Base-by-base conservation (phyloP, 1,140 invertebrate species). In the Copidosoma floridanum region DNA sequence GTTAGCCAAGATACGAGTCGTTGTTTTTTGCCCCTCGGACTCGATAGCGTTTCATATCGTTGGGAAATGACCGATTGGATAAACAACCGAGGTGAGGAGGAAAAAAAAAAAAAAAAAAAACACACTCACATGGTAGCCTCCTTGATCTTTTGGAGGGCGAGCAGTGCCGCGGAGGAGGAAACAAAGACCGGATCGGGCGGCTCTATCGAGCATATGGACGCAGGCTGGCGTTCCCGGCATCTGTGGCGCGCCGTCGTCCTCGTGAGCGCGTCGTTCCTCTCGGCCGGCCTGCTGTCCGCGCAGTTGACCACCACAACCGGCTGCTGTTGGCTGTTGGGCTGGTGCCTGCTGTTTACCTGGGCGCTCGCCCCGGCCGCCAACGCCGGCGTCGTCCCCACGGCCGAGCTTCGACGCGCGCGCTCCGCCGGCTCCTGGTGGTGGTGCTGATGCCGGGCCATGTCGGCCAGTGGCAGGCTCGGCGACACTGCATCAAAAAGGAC, bases 131-230 rank as follows among this genome's bases (percentile, higher is more conserved):
- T 63, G 40, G 83, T 82, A 24, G 82, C 78, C 69, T 83, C 82
- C 66, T 83, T 83, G 78, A 83, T 82, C 77, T 80, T 80, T 61
- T 83, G 81, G 26, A 83, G 68, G 3, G 82, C 81, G 29, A 84
- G 73, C 20, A 84, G 73, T 7, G 82, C 75, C 21, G 81, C 80
- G 38, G 82, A 75, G 20, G 81, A 80, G 6, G 81, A 79, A 14
- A 78, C 70, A 71, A 78, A 76, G 60, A 80, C 73, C 40, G 74
- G 68, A 65, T 78, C 71, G 57, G 77, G 71, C 64, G 78, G 70
- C 65, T 78, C 78, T 70, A 76, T 75, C 61, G 74, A 69, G 65
- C 74, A 78, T 52, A 73, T 68, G 53, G 73, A 64, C 44, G 77
- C 76, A 26, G 74, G 69, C 46, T 77, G 73, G 37, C 76, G 66